Evolutionary conservation across 2,113 vertebrate genomes (phyloP), one percentile per base, ranked within the genome.

Genomic region (Chinchilla lanigera): DNA sequence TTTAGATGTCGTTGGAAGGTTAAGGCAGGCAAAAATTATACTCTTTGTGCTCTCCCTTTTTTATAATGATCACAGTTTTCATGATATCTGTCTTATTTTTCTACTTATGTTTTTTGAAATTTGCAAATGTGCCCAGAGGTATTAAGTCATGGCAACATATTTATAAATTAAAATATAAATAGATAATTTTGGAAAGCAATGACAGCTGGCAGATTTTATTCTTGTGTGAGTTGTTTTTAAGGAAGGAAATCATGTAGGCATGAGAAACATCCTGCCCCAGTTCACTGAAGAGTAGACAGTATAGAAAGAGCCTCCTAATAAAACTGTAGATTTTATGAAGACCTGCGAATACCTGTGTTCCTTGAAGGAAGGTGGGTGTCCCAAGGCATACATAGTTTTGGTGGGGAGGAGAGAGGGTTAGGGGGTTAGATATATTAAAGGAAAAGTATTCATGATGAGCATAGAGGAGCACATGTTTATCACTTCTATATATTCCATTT

Each of bases 111-210:
- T 95, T 86, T 86, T 96, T 95, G 77, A 83, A 83, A 82, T 97
- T 95, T 96, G 93, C 58, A 94, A 96, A 90, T 83, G 71, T 90
- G 22, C 93, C 89, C 78, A 86, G 77, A 89, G 93, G 89, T 67
- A 33, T 95, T 96, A 95, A 93, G 71, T 96, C 93, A 94, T 82
- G 71, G 65, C 7, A 94, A 38, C 13, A 56, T 95, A 92, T 96
- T 96, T 97, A 95, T 94, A 97, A 94, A 89, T 95, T 94, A 88
- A 97, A 96, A 92, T 80, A 92, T 80, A 97, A 96, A 92, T 65
- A 91, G 93, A 90, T 96, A 95, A 86, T 60, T 96, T 90, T 47
- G 50, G 63, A 90, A 97, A 90, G 71, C 47, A 90, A 12, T 73
- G 88, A 93, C 75, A 97, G 69, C 87, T 97, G 93, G 92, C 60